Base-by-base conservation (phyloP, 2,797 vertebrate genomes). In the Chromobotia macracanthus region DNA sequence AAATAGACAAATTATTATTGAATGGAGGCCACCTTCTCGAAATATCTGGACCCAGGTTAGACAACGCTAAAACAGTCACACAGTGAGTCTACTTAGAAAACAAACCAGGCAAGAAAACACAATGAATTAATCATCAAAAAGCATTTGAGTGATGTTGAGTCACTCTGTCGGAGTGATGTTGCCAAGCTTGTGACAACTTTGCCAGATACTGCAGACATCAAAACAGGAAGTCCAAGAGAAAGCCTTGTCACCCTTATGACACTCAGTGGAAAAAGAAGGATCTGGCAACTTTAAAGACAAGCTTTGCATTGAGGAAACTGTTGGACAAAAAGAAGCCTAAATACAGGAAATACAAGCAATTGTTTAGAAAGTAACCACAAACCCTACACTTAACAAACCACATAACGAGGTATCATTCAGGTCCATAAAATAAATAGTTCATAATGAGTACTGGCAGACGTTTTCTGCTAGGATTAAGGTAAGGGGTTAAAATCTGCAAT, bases 51-150 rank as follows among this genome's bases (percentile, higher is more conserved):
- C 41, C 28, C 72, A 58, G 28, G 35, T 73, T 21, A 46, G 50
- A 23, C 71, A 72, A 75, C 66, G 72, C 77, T 73, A 73, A 64
- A 67, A 21, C 66, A 75, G 81, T 83, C 73, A 77, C 78, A 73
- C 66, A 61, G 73, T 65, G 53, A 75, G 50, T 60, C 66, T 80
- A 25, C 84, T 85, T 79, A 74, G 77, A 69, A 83, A 82, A 83
- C 82, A 80, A 81, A 75, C 66, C 78, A 75, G 75, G 65, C 75
- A 69, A 66, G 78, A 79, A 83, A 72, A 66, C 16, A 51, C 81
- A 63, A 77, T 83, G 81, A 85, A 82, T 83, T 75, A 85, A 83
- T 83, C 66, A 85, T 83, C 84, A 82, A 82, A 48, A 83, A 67
- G 84, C 55, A 5, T 64, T 66, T 77, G 81, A 76, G 69, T 73